phyloP scores from a whole-genome alignment of 92 coral and sea anemone species.

The Paragorgia papillata region DNA sequence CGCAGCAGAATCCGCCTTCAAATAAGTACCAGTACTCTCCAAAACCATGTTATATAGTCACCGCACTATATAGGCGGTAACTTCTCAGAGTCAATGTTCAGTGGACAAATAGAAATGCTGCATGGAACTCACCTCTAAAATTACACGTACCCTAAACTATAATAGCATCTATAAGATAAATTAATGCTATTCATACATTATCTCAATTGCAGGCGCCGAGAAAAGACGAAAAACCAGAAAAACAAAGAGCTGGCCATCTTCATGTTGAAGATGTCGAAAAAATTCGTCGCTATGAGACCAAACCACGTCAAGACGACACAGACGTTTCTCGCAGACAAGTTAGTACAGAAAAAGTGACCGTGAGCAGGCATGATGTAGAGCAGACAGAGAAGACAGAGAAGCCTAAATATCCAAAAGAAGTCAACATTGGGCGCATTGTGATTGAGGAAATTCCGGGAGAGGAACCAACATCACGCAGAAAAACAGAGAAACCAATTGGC shows the following conservation, averaged over 20 bases:
- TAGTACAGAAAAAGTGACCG: constrained; percentile 22
- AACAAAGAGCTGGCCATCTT: not conserved
- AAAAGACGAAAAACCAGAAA: not conserved
- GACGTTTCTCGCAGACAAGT: not conserved
- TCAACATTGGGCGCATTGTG: constrained; percentile 28
- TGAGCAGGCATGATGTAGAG: constrained; percentile 4
- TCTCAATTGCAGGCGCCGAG: not conserved
- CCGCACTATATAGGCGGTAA: no score
- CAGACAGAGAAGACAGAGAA: constrained; percentile 3
- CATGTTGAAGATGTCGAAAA: constrained; percentile 19
- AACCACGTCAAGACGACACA: constrained; percentile 13
- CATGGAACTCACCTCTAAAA: no score
- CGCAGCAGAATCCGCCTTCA: no score
- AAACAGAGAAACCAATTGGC: not conserved
- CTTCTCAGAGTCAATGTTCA: no score
- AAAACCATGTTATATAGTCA: no score
- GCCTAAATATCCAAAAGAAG: constrained; percentile 25
- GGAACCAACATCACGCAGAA: constrained; percentile 3
- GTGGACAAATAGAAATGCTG: no score
- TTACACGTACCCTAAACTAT: no score
- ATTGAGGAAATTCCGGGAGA: constrained; percentile 29
- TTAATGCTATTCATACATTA: no score
- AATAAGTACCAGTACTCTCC: no score
- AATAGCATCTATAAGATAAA: no score
- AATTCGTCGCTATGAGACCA: not conserved